Evolutionary conservation across 1,140 invertebrate species (phyloP).

Genomic region (Drosophila pseudoobscura): DNA sequence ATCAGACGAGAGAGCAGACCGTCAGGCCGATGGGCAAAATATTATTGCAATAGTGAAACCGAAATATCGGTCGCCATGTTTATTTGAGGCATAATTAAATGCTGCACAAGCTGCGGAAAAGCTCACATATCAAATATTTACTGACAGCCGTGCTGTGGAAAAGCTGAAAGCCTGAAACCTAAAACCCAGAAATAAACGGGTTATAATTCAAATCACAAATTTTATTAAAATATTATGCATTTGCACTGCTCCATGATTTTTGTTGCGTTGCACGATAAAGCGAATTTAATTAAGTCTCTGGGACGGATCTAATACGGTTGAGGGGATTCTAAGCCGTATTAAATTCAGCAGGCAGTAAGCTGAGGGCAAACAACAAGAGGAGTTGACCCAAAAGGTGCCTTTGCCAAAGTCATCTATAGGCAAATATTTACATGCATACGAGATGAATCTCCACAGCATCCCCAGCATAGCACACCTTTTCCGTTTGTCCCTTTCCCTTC

Average conservation of each 20-base stretch:
- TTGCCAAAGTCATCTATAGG: constrained; percentile 24
- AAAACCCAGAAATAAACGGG: no score
- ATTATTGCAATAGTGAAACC: constrained; percentile 36
- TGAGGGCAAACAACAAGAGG: constrained; percentile 7
- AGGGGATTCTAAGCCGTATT: not conserved
- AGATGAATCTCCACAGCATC: constrained; percentile 17
- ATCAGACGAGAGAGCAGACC: constrained; percentile 17
- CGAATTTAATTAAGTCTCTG: not conserved
- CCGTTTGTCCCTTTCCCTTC: constrained; percentile 10
- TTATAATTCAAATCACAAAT: no score
- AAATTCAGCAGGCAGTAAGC: constrained; percentile 12
- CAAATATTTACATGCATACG: constrained; percentile 35
- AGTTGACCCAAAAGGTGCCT: no score
- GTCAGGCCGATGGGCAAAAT: constrained; percentile 18
- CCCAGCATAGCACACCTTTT: no score
- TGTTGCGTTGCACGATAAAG: not conserved
- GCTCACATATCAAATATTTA: constrained; percentile 37
- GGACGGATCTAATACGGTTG: not conserved
- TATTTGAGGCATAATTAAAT: constrained; percentile 71
- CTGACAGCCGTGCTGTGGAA: constrained; percentile 8
- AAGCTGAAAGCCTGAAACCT: not conserved
- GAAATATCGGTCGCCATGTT: constrained; percentile 53
- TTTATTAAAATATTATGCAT: not conserved
- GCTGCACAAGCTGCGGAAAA: constrained; percentile 19
- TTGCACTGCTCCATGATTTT: not conserved